Evolutionary conservation across 2,888 invertebrate species (phyloP), one percentile per base, ranked within the genome.

Genomic region (Parasteatoda lunata): DNA sequence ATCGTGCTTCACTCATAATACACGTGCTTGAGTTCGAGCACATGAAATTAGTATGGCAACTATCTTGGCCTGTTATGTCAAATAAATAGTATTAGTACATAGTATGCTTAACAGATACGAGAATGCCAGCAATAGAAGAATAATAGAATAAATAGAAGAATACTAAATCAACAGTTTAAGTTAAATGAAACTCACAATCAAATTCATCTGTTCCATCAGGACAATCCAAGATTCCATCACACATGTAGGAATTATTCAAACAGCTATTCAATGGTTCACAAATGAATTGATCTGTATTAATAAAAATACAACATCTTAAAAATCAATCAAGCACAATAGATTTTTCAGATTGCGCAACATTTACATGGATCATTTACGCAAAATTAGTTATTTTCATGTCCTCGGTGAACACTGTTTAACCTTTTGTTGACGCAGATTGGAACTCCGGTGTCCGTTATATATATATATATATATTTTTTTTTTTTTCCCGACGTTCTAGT

Each of bases 1-100:
- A 95, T 89, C 94, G 90, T 93, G 94, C 94, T 8, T 92, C 90
- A 3, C 90, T 90, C 0, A 93, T 92, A 59, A 96, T 93, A 90
- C 96, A 94, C 72, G 72, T 73, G 15, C 82, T 86, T 6, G 68
- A 59, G 76, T 89, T 89, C 45, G 75, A 80, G 70, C 90, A 90
- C 68, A 66, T 82, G 77, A 89, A 90, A 73, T 89, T 89, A n/a
- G 66, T 72, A 11, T 80, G 77, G 45, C 89, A 89, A 5, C 70
- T 82, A n/a, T 78, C 84, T 75, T 81, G 77, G 45, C 84, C 88
- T 88, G 65, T 6, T 8, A 59, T 13, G 15, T 59, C n/a, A 8
- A 54, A 68, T 30, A 8, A 30, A 68, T 30, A 68, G 30, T 5
- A 30, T 15, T 30, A 68, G 51, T 9, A n/a, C 49, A 47, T 65